Percentiles rank a stretch among this genome's conserved stretches.
phyloP scores from a whole-genome alignment of 2,888 invertebrate species.

The Atrina japonica region DNA sequence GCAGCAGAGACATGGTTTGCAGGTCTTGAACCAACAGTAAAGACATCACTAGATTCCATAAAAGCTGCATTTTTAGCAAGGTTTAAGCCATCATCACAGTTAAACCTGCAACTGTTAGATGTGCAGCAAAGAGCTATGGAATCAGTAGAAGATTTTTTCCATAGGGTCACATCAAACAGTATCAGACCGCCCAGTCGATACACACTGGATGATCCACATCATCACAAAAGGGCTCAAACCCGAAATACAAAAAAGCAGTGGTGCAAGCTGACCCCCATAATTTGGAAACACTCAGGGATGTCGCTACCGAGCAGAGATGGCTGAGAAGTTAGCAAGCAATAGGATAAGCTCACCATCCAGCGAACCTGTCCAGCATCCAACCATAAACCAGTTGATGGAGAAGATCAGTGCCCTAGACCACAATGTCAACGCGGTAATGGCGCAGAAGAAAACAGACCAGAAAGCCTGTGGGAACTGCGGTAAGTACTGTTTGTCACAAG shows the following conservation, averaged over 20 bases:
- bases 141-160: slow-evolving; percentile 12
- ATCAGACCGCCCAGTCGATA: slow-evolving; percentile 1
- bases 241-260: background rate
- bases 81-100: background rate
- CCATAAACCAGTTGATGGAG: too few relatives aligned
- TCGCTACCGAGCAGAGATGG: slow-evolving; percentile 13
- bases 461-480: background rate
- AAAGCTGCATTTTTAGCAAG: slow-evolving; percentile 9
- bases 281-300: background rate
- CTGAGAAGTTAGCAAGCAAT: background rate
- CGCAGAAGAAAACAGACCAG: background rate
- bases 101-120: background rate
- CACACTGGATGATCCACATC: too few relatives aligned
- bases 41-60: background rate
- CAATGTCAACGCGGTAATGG: too few relatives aligned
- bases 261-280: slow-evolving; percentile 6
- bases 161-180: background rate
- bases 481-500: background rate
- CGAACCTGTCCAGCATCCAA: too few relatives aligned
- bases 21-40: background rate
- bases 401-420: too few relatives aligned
- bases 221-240: background rate
- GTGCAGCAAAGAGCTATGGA: background rate
- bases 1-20: background rate
- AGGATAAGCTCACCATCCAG: background rate